These are phyloP conservation scores for Ichneumoninae sp. DNA, from an alignment of 2,888 invertebrate species.

Conservation along the genomic window DNA sequence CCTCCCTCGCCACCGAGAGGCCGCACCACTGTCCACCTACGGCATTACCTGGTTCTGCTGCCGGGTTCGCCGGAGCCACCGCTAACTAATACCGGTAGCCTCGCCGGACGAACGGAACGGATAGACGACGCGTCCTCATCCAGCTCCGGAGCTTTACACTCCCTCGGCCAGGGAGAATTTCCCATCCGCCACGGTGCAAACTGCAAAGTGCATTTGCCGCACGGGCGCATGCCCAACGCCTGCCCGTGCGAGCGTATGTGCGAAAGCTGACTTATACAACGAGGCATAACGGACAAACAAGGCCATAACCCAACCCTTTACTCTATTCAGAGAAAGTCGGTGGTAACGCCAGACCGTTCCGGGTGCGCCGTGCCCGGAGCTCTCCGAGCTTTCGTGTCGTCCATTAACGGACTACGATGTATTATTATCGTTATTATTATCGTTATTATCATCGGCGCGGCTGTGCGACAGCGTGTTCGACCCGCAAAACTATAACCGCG, in stretches of 20 bases:
- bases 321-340: constrained; percentile 44
- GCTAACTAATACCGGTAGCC: constrained; percentile 41
- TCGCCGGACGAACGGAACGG: constrained; percentile 37
- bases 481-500: constrained; percentile 16
- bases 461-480: constrained; percentile 5
- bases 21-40: constrained; percentile 36
- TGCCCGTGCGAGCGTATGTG: constrained; percentile 4
- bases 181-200: constrained; percentile 42
- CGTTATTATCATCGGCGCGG: constrained; percentile 36
- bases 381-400: constrained; percentile 29
- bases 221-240: neutral
- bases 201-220: constrained; percentile 25
- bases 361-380: constrained; percentile 4
- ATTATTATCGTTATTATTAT: constrained; percentile 51
- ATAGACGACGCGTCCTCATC: constrained; percentile 16
- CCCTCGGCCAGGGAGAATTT: constrained; percentile 43
- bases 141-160: constrained; percentile 40
- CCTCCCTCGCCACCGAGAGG: constrained; percentile 34
- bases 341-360: constrained; percentile 26
- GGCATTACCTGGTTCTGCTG: constrained; percentile 56
- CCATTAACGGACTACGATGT: constrained; percentile 8
- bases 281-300: constrained; percentile 31
- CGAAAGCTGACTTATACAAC: constrained; percentile 38
- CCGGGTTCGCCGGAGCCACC: constrained; percentile 34
- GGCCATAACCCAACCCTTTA: constrained; percentile 29